Conservation (phyloP, 2,888 invertebrate species). For the Idaea biselata region DNA sequence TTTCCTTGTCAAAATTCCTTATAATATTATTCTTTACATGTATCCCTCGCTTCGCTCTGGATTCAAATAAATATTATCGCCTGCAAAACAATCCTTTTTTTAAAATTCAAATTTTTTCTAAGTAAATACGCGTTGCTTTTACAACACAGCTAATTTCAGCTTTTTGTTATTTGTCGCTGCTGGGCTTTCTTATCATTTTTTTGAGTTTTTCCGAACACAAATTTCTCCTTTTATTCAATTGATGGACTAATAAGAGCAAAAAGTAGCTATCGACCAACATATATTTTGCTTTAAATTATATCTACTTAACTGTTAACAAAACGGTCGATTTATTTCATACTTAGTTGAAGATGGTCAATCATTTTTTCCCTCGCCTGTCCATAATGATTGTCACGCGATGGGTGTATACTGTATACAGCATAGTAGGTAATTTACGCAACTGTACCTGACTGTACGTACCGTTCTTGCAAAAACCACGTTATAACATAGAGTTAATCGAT, state of each 20-base stretch:
- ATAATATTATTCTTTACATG: too few relatives aligned
- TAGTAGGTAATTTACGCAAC: neutral
- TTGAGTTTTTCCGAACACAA: too few relatives aligned
- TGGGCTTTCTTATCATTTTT: neutral
- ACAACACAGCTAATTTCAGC: neutral
- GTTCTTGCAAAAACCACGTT: neutral
- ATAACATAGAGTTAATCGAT: neutral
- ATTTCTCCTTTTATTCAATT: too few relatives aligned
- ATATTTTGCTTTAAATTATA: too few relatives aligned
- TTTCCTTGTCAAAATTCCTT: too few relatives aligned
- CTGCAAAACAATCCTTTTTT: too few relatives aligned
- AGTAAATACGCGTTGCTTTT: neutral
- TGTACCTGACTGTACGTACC: neutral
- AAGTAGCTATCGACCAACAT: too few relatives aligned
- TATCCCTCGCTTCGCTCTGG: too few relatives aligned
- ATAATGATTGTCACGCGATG: constrained; percentile 15
- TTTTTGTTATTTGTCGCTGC: neutral
- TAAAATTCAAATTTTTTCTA: neutral
- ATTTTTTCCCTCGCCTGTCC: neutral
- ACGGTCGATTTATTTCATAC: neutral
- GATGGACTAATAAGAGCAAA: too few relatives aligned
- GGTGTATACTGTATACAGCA: neutral
- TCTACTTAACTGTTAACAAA: too few relatives aligned
- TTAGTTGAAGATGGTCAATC: neutral
- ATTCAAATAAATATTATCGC: too few relatives aligned